These are phyloP conservation scores for Papilio helenus DNA, from an alignment of 1,140 invertebrate species.

Conservation along the genomic window DNA sequence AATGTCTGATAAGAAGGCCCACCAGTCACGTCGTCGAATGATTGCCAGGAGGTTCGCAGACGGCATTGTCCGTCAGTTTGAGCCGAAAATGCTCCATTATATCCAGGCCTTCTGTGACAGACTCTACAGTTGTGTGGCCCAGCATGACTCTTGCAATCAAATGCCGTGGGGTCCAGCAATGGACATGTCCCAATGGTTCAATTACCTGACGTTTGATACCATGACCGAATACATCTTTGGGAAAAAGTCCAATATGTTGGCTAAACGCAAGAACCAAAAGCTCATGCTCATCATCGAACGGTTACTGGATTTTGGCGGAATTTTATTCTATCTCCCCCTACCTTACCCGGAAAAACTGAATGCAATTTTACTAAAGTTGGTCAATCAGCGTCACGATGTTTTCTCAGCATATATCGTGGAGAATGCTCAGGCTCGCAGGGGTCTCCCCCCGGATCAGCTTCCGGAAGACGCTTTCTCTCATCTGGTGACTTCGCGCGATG, in stretches of 20 bases:
- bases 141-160: slow-evolving; percentile 4
- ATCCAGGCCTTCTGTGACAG: slow-evolving; percentile 2
- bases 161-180: slow-evolving; percentile 2
- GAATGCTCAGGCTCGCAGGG: slow-evolving; percentile 9
- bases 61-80: slow-evolving; percentile 2
- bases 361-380: slow-evolving; percentile 11
- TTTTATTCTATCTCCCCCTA: slow-evolving; percentile 6
- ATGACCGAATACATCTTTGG: slow-evolving; percentile 4
- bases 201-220: slow-evolving; percentile 4
- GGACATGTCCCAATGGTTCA: slow-evolving; percentile 3
- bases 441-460: slow-evolving; percentile 9
- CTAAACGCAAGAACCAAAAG: slow-evolving; percentile 4
- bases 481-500: slow-evolving; percentile 9
- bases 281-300: slow-evolving; percentile 3
- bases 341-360: slow-evolving; percentile 10
- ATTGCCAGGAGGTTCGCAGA: slow-evolving; percentile 2
- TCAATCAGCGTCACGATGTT: slow-evolving; percentile 10
- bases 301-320: slow-evolving; percentile 3
- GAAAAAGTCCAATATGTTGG: slow-evolving; percentile 4
- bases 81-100: slow-evolving; percentile 4
- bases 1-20: slow-evolving; percentile 3
- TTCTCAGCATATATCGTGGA: slow-evolving; percentile 11
- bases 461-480: slow-evolving; percentile 10
- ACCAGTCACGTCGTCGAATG: slow-evolving; percentile 2
- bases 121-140: slow-evolving; percentile 2